Evolutionary conservation across 1,140 invertebrate genomes (phyloP), one percentile per base, ranked within the genome.

Genomic region (Temnothorax curvispinosus): DNA sequence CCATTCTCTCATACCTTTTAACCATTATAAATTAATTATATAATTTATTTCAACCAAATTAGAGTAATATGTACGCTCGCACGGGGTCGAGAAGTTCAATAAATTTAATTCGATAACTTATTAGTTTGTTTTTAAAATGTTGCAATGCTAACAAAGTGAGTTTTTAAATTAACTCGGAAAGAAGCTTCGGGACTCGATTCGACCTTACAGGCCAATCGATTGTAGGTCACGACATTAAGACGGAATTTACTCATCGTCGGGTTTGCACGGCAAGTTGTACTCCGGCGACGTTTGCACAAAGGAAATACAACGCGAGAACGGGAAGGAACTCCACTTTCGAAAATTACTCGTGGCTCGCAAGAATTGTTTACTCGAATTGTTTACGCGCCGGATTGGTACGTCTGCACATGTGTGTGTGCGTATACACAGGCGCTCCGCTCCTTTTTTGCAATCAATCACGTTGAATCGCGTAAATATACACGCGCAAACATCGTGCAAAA

Each of bases 301-400:
- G 80, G 54, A 82, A 82, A 82, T 74, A 75, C 80, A 74, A 13
- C 69, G 69, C 52, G 74, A 78, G 64, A 89, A 60, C 54, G 47
- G 58, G 60, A 87, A 38, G 77, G 27, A 50, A 56, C n/a, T 89
- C 74, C 80, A 87, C 89, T 90, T 85, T 90, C 74, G 74, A 38
- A 89, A 89, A 90, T 90, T 90, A 90, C 80, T 78, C 78, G 78
- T 87, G 58, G 67, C 87, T 87, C 85, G 69, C 81, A 78, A 84
- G 88, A 77, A 87, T 89, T 86, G 88, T 67, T 84, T 84, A 38
- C 69, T 62, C 32, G 44, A 87, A 89, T 89, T 86, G 89, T 67
- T 86, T 85, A 67, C 62, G 69, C 84, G 21, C 47, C 38, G 69
- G 65, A 76, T 76, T 65, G 58, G 69, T 72, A 72, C 72, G 41